A percentile compares a stretch with the other conserved stretches of the same genome.
These are phyloP conservation scores for Saguinus imperator DNA, from an alignment of 2,113 vertebrate genomes.

Conservation along the genomic window DNA sequence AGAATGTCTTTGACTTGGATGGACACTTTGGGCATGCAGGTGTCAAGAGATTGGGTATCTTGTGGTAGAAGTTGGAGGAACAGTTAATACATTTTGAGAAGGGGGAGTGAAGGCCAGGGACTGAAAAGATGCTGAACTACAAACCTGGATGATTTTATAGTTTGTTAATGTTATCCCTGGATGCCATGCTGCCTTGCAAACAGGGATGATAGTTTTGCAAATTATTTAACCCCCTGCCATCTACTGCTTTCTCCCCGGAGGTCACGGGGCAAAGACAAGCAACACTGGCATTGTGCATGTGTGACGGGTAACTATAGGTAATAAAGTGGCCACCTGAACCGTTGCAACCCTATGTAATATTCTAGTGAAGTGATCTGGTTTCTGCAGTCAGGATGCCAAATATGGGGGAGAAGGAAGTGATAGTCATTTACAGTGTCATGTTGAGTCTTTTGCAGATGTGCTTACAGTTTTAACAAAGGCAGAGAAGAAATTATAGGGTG, in stretches of 20 bases:
- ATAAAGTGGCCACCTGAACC: not conserved
- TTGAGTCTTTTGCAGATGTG: constrained; percentile 67
- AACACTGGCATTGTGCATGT: not conserved
- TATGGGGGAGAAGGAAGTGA: constrained; percentile 23
- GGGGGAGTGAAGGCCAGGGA: not conserved
- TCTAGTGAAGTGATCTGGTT: not conserved
- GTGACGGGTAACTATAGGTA: not conserved
- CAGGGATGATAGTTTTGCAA: not conserved
- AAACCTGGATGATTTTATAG: not conserved
- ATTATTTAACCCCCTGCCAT: not conserved
- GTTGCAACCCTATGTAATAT: not conserved
- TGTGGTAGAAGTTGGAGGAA: not conserved
- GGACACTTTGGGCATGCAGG: not conserved
- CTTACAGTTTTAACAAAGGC: constrained; percentile 67
- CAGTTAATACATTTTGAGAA: not conserved
- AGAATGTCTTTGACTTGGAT: not conserved
- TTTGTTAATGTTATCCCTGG: not conserved
- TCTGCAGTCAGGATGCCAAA: constrained; percentile 15
- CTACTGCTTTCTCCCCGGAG: not conserved
- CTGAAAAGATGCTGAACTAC: not conserved
- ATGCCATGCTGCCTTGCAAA: not conserved
- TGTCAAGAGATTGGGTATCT: not conserved
- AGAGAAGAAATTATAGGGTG: constrained; percentile 66
- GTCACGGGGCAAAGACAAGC: not conserved
- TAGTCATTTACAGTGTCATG: constrained; percentile 40